Percentiles rank a stretch among this genome's conserved stretches.
Conservation (phyloP, 2,113 vertebrate species). For the Corythoichthys haematopterus region DNA sequence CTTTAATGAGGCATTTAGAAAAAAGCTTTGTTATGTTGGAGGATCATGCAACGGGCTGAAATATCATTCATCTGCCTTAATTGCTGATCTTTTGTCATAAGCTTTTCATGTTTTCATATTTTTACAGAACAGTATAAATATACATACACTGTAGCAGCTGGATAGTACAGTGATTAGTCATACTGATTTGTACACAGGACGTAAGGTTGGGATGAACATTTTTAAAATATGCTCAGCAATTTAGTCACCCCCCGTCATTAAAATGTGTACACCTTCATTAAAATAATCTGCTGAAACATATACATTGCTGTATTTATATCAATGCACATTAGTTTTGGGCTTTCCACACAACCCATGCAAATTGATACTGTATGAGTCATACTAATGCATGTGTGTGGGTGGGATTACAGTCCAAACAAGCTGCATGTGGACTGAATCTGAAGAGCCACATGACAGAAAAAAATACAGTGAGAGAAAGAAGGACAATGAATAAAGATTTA, state of each 20-base stretch:
- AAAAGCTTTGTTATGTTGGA: neutral
- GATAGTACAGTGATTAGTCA: no score
- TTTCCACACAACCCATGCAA: neutral
- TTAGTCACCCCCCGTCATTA: no score
- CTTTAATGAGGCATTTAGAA: neutral
- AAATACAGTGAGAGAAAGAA: neutral
- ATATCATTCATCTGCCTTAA: neutral
- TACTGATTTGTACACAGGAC: no score
- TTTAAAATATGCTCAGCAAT: no score
- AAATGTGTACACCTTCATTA: no score
- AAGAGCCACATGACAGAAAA: neutral
- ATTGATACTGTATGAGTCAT: neutral
- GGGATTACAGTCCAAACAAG: neutral
- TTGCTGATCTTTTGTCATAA: neutral
- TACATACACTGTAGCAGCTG: no score
- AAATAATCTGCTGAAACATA: neutral
- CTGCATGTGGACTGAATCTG: neutral
- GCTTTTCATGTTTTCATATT: neutral
- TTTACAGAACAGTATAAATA: neutral
- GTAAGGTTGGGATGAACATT: no score
- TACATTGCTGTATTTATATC: neutral
- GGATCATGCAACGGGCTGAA: conserved; percentile 7
- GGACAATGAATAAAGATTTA: neutral
- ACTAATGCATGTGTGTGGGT: neutral
- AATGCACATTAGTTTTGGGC: neutral